Percentiles rank a stretch among this genome's conserved stretches.
Conservation (phyloP, 2,888 invertebrate species). For the Tholera decimalis region DNA sequence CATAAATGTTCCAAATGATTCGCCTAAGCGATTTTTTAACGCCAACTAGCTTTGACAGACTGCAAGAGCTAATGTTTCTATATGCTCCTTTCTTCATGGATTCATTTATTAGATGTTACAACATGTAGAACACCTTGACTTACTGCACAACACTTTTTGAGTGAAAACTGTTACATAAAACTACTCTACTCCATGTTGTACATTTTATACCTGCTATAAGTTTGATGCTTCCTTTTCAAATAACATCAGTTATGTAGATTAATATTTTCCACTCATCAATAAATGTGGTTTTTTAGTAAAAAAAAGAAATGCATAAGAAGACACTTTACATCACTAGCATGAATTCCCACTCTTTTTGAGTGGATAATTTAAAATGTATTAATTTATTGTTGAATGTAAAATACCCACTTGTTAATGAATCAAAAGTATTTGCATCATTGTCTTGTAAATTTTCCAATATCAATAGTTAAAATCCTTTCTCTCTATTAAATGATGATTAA, state of each 20-base stretch:
- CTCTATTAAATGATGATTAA: background rate
- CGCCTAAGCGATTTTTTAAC: no score
- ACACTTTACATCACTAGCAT: constrained; percentile 11
- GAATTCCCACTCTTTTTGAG: background rate
- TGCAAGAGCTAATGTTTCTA: no score
- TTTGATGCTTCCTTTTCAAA: background rate
- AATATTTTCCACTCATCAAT: background rate
- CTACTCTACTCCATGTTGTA: background rate
- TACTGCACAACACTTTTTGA: no score
- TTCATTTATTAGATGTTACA: no score
- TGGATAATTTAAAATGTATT: background rate
- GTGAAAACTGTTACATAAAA: no score
- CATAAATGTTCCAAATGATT: no score
- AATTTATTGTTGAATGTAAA: background rate
- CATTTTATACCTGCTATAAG: background rate
- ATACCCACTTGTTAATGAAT: constrained; percentile 3
- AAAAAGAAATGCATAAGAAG: background rate
- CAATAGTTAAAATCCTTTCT: constrained; percentile 19
- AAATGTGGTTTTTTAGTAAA: background rate
- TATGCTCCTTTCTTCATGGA: no score
- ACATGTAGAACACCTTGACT: no score
- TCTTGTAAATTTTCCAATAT: constrained; percentile 14
- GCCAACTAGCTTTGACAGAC: no score
- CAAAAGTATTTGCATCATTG: constrained; percentile 3
- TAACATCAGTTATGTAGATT: background rate